Evolutionary conservation across 1,140 invertebrate species (phyloP), one percentile per base, ranked within the genome.

Genomic region (Cherax quadricarinatus): DNA sequence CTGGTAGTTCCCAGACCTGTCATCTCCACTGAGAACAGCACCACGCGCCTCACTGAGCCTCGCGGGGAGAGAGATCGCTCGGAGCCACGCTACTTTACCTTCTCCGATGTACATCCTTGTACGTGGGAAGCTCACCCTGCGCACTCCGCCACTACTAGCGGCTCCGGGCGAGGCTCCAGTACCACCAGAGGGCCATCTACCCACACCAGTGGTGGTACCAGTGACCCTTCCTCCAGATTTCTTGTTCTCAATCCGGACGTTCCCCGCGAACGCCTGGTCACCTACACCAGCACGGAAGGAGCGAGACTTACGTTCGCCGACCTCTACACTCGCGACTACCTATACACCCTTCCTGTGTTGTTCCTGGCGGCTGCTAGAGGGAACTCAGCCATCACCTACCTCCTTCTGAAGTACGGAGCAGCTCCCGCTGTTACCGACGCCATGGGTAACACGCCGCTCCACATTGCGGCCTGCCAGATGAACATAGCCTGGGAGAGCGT

Each of bases 361-460:
- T 96, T 96, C 93, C 94, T 96, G 16, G 96, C 96, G 1, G 96
- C 96, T 0, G 95, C 95, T 16, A 94, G 95, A 14, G 95, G 95
- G 10, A 95, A 96, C 89, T 94, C 95, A 7, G 95, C 95, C 21
- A 95, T 96, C 16, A 95, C 96, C 3, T 95, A 95, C n/a, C 94
- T 96, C 3, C 95, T 96, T 10, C 95, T 96, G 21, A 95, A 96
- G 89, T 96, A 96, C 93, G 96, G 96, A 14, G 96, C 96, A 0
- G 93, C 94, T 24, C 95, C 96, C 21, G 95, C 95, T 87, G 94
- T 95, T 66, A 93, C 93, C n/a, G 96, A 96, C 93, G 93, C 93
- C 9, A 94, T 95, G 62, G 96, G 96, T 21, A 96, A 96, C 94
- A 96, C 96, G 6, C 96, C 96, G 0, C 95, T 96, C 1, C 96